Conservation (phyloP, 2,888 invertebrate species). For the Drosophila cracens region DNA sequence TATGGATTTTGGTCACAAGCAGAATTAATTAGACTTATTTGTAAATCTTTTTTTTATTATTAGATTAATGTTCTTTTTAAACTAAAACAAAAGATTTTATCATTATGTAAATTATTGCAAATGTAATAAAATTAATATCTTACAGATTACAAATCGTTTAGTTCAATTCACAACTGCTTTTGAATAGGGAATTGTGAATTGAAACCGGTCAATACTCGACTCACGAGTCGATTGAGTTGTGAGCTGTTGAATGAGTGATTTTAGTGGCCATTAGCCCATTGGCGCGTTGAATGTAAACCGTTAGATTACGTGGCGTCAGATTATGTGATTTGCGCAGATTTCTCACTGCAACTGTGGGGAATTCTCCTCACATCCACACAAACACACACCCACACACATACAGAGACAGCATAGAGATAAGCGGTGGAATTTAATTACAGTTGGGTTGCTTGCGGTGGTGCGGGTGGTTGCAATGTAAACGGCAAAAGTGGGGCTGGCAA, state of each 20-base stretch:
- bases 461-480: constrained; percentile 27
- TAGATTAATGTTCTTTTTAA: background rate
- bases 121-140: background rate
- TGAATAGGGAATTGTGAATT: background rate
- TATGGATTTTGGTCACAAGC: background rate
- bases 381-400: background rate
- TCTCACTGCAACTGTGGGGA: constrained; percentile 9
- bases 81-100: background rate
- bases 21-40: background rate
- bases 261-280: constrained; percentile 30
- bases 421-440: constrained; percentile 65
- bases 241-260: constrained; percentile 37
- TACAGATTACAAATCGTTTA: background rate
- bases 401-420: constrained; percentile 24
- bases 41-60: background rate
- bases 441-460: background rate
- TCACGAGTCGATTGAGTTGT: constrained; percentile 29
- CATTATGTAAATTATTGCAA: background rate
- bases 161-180: background rate
- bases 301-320: constrained; percentile 46
- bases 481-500: constrained; percentile 39
- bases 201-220: background rate
- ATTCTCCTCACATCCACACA: background rate
- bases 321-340: constrained; percentile 54
- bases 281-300: constrained; percentile 52